These are phyloP conservation scores for Ochropleura plecta DNA, from an alignment of 2,888 invertebrate genomes.

Conservation along the genomic window DNA sequence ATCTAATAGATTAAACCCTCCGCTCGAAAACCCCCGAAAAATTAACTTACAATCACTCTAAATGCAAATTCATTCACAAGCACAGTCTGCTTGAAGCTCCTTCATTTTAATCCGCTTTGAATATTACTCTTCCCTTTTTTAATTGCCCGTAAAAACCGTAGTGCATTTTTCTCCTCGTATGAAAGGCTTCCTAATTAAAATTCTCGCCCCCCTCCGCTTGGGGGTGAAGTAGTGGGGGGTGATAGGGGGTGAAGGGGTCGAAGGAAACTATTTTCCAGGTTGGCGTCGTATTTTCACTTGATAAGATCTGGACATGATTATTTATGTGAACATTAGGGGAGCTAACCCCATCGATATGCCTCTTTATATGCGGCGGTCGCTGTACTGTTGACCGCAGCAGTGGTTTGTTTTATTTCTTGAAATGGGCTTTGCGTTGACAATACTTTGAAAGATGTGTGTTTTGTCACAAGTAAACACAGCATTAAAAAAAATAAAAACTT, in stretches of 20 bases:
- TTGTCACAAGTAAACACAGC: no score
- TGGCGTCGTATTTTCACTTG: conserved; percentile 87
- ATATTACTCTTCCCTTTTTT: conserved; percentile 51
- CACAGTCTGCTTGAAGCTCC: conserved; percentile 41
- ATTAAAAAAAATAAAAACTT: no score
- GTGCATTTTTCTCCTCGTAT: conserved; percentile 70
- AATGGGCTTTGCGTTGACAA: conserved; percentile 8
- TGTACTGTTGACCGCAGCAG: conserved; percentile 69
- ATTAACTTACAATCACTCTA: conserved; percentile 46
- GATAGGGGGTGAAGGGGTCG: conserved; percentile 62
- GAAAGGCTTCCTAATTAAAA: conserved; percentile 83
- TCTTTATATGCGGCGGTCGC: conserved; percentile 84
- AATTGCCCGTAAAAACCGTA: conserved; percentile 63
- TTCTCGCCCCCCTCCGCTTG: conserved; percentile 71
- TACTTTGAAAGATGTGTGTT: neutral
- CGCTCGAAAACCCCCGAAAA: conserved; percentile 23
- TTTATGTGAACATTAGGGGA: conserved; percentile 88
- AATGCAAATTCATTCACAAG: conserved; percentile 59
- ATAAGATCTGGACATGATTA: conserved; percentile 90
- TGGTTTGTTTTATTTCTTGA: conserved; percentile 43
- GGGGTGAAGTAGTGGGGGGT: conserved; percentile 47
- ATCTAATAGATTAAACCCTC: conserved; percentile 36
- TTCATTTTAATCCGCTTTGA: conserved; percentile 60
- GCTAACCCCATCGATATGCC: conserved; percentile 87
- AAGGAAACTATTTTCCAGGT: conserved; percentile 85